Base-by-base conservation (phyloP, 37 sponge, comb jelly and placozoan genomes). In the Aphrocallistes beatrix region DNA sequence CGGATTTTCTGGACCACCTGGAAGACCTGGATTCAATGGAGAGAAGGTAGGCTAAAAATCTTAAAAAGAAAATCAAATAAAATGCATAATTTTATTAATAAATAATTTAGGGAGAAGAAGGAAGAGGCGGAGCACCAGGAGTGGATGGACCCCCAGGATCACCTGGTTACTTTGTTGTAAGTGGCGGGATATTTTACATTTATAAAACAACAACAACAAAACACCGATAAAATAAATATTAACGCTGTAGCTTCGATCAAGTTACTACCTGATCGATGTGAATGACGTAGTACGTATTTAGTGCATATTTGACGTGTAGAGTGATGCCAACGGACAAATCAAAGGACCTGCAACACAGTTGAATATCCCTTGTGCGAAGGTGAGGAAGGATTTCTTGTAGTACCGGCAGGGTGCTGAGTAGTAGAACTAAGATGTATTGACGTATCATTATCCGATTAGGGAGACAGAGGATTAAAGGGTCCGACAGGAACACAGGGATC, bases 161-260 rank as follows among this genome's bases (percentile, higher is more conserved):
- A 3, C 75, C 75, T 60, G 75, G 75, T 25, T 60, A 60, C 75
- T 60, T 60, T 60, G 75, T 60, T 60, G 75, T 60, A 60, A 60
- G 75, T n/a, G n/a, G n/a, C n/a, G n/a, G n/a, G n/a, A n/a, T n/a
- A n/a, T n/a, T n/a, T n/a, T n/a, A n/a, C n/a, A n/a, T n/a, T n/a
- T n/a, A n/a, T n/a, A n/a, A n/a, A n/a, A n/a, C n/a, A n/a, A n/a
- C n/a, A n/a, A n/a, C n/a, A n/a, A n/a, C n/a, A n/a, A n/a, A n/a
- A n/a, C n/a, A n/a, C n/a, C n/a, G n/a, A n/a, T n/a, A n/a, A n/a
- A n/a, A n/a, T n/a, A n/a, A n/a, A n/a, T n/a, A n/a, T n/a, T n/a
- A n/a, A n/a, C n/a, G n/a, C n/a, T n/a, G n/a, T n/a, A n/a, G n/a
- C n/a, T n/a, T n/a, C n/a, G n/a, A n/a, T n/a, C n/a, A n/a, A n/a